Conservation (phyloP, 2,797 vertebrate species). For the Anguilla obscura region DNA sequence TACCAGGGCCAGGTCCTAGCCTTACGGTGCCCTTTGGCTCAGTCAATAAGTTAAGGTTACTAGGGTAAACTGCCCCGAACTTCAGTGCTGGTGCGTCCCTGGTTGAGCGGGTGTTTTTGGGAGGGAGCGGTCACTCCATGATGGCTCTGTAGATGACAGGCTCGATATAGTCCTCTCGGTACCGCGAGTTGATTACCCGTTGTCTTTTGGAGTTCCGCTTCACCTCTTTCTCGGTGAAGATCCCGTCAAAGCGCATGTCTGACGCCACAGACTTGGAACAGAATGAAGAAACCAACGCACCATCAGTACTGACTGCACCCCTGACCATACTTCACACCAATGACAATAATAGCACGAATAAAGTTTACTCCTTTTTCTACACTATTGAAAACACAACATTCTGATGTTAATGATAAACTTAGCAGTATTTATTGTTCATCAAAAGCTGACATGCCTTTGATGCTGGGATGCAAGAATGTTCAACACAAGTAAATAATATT, state of each 20-base stretch:
- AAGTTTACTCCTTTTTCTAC: background rate
- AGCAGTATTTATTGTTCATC: background rate
- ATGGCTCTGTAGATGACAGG: slow-evolving; percentile 91
- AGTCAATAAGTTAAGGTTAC: slow-evolving; percentile 31
- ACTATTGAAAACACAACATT: background rate
- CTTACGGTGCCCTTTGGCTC: background rate
- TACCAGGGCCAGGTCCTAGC: background rate
- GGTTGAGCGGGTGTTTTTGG: background rate
- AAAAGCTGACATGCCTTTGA: background rate
- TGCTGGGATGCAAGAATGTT: background rate
- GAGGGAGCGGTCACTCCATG: slow-evolving; percentile 81
- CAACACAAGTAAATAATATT: background rate
- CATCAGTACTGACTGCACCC: background rate
- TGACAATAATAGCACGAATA: background rate
- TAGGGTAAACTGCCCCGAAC: background rate
- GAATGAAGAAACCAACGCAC: background rate
- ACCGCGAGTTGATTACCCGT: slow-evolving; percentile 92
- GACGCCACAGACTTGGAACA: slow-evolving; percentile 87
- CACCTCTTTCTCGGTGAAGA: slow-evolving; percentile 88
- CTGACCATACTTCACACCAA: background rate
- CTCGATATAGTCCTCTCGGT: slow-evolving; percentile 94
- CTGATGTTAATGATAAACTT: background rate
- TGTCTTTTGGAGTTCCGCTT: slow-evolving; percentile 92
- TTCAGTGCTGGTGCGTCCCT: slow-evolving; percentile 38
- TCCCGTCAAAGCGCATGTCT: slow-evolving; percentile 95